phyloP scores from a whole-genome alignment of 37 sponge, comb jelly and placozoan genomes.

The Theonella swinhoei region DNA sequence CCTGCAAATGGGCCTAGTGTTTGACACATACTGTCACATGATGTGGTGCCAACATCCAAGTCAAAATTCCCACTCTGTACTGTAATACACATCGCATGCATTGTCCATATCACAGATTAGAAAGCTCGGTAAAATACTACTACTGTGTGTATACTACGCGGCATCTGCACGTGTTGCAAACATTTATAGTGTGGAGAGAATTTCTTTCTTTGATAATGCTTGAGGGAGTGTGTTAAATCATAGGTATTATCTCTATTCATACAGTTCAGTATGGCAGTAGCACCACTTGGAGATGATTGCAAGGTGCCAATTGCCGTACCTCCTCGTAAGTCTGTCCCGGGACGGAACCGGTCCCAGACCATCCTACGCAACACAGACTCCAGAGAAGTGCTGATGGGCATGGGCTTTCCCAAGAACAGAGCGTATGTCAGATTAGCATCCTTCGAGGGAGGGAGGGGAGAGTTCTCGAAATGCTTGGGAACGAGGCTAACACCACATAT shows the following conservation, averaged over 20 bases:
- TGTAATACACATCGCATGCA: too few species aligned
- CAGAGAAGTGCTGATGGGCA: constrained; percentile 74
- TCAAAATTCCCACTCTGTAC: too few species aligned
- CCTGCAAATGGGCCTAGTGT: too few species aligned
- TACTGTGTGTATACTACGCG: too few species aligned
- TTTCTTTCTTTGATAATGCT: background rate
- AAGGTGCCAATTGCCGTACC: constrained; percentile 20
- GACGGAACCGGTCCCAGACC: constrained; percentile 47
- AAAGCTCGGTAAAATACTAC: too few species aligned
- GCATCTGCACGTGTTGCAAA: too few species aligned
- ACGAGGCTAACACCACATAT: background rate
- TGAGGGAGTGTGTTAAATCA: background rate
- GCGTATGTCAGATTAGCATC: constrained; percentile 66
- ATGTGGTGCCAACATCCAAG: too few species aligned
- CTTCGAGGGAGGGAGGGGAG: background rate
- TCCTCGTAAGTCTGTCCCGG: background rate
- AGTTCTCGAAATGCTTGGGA: background rate
- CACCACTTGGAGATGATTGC: background rate
- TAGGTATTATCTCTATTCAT: background rate
- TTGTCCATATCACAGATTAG: too few species aligned
- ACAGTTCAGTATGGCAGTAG: too few species aligned
- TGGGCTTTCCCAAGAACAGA: constrained; percentile 91
- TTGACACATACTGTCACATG: too few species aligned
- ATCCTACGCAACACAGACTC: constrained; percentile 65
- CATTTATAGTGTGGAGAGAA: too few species aligned